These are phyloP conservation scores for Ibidorhyncha struthersii DNA, from an alignment of 2,113 vertebrate species.

Conservation along the genomic window DNA sequence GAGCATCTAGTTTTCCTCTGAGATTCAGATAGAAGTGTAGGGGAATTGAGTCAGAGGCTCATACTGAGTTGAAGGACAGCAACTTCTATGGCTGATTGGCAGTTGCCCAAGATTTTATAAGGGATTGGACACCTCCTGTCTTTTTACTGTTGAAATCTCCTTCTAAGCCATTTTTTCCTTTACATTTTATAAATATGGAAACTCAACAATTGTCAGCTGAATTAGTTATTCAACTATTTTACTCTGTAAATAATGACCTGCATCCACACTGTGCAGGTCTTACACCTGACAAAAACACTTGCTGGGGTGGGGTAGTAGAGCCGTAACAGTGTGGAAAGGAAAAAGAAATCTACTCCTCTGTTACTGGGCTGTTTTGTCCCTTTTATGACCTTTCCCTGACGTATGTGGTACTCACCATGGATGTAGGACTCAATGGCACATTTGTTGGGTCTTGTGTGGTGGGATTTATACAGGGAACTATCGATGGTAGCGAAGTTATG, in stretches of 20 bases:
- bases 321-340: neutral
- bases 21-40: neutral
- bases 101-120: neutral
- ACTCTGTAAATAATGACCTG: neutral
- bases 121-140: neutral
- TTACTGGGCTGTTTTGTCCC: neutral
- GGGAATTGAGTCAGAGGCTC: neutral
- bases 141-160: neutral
- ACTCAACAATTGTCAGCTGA: neutral
- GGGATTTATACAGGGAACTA: neutral
- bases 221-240: neutral
- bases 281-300: neutral
- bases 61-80: neutral
- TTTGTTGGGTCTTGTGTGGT: neutral
- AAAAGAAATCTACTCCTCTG: neutral
- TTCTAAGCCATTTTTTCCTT: neutral
- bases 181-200: neutral
- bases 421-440: rapidly evolving
- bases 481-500: neutral
- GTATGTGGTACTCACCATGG: neutral
- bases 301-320: neutral
- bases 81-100: neutral
- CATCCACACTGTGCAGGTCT: neutral
- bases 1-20: neutral
- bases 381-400: neutral